These are phyloP conservation scores for Enhydra lutris DNA, from an alignment of 2,113 vertebrate genomes.

Conservation along the genomic window DNA sequence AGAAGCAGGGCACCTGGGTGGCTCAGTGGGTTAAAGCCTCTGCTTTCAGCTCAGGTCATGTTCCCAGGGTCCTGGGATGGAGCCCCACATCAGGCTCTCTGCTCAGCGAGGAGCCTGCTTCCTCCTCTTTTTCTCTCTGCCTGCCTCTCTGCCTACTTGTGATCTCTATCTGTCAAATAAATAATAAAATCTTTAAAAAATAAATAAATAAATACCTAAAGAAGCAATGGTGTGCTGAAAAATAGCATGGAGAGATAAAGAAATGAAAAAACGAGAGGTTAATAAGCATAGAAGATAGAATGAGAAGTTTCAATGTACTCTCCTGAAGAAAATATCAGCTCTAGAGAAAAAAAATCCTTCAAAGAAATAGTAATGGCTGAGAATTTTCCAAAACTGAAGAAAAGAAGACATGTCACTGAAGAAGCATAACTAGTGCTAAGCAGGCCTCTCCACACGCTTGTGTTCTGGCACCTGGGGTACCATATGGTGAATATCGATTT, in stretches of 20 bases:
- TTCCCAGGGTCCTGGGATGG: too few species aligned
- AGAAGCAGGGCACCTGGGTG: neutral
- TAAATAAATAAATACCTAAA: neutral
- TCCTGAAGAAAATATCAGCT: neutral
- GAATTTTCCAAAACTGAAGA: neutral
- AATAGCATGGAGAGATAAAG: neutral
- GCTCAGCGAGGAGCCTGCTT: too few species aligned
- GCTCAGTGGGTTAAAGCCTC: too few species aligned
- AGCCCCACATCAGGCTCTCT: too few species aligned
- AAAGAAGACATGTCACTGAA: neutral
- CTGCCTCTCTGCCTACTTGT: too few species aligned
- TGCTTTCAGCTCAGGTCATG: too few species aligned
- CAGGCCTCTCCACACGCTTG: rapidly evolving
- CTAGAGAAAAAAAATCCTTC: neutral
- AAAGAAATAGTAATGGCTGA: neutral
- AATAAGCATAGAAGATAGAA: neutral
- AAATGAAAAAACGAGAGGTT: neutral
- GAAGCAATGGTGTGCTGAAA: neutral
- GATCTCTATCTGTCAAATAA: too few species aligned
- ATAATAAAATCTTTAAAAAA: too few species aligned
- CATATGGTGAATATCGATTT: neutral
- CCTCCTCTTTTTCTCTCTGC: too few species aligned
- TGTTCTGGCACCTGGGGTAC: too few species aligned
- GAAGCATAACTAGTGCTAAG: neutral
- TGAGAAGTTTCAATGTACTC: neutral